These are phyloP conservation scores for Heliopora coerulea DNA, from an alignment of 92 coral and sea anemone genomes.

Conservation along the genomic window DNA sequence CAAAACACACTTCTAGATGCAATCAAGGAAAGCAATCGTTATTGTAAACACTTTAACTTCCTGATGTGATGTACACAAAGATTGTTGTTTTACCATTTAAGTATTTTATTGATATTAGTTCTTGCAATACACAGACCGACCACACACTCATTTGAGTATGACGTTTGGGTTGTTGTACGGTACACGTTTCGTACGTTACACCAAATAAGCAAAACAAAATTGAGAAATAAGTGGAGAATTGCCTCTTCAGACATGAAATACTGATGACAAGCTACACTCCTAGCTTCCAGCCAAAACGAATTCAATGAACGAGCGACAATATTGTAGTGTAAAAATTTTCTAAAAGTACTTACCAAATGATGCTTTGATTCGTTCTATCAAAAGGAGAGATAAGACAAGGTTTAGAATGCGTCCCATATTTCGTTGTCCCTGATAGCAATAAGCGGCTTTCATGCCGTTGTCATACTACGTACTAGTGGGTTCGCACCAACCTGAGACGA, in stretches of 20 bases:
- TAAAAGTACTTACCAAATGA: not conserved
- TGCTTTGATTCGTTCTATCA: not conserved
- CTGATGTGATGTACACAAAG: slow-evolving; percentile 24
- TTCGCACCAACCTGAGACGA: not conserved
- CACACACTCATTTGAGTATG: too few species aligned
- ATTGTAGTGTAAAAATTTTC: not conserved
- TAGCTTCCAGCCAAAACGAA: not conserved
- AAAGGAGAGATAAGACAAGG: not conserved
- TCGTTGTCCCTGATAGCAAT: not conserved
- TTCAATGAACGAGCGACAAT: not conserved
- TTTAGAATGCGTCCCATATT: not conserved
- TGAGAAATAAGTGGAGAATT: too few species aligned
- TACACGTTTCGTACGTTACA: too few species aligned
- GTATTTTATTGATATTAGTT: too few species aligned
- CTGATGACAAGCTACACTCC: too few species aligned
- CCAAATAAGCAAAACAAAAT: too few species aligned
- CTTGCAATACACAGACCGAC: too few species aligned
- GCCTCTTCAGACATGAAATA: too few species aligned
- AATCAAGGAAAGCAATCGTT: not conserved
- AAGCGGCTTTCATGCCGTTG: slow-evolving; percentile 5
- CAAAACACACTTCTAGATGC: not conserved
- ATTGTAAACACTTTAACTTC: slow-evolving; percentile 28
- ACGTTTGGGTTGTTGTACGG: too few species aligned
- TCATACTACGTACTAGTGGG: not conserved
- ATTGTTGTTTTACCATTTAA: slow-evolving; percentile 9